These are phyloP conservation scores for Tympanuchus pallidicinctus DNA, from an alignment of 2,113 vertebrate species.

Conservation along the genomic window DNA sequence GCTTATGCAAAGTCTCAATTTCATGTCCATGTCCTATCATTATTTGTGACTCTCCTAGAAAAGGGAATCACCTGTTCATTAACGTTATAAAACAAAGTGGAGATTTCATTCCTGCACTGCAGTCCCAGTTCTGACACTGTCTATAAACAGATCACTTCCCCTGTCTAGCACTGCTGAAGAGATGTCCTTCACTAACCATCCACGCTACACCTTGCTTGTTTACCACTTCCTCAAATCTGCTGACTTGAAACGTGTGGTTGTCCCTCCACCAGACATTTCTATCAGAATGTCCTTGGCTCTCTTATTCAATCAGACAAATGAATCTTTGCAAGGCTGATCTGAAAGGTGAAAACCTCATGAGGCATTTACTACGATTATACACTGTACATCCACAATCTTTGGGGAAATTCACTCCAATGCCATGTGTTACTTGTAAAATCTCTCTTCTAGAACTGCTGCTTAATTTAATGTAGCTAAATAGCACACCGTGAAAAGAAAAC, in stretches of 20 bases:
- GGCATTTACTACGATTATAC: neutral
- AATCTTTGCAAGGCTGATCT: neutral
- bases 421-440: neutral
- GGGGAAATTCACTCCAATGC: neutral
- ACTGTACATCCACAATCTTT: neutral
- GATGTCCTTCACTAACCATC: neutral
- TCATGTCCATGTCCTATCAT: neutral
- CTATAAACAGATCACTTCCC: neutral
- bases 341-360: neutral
- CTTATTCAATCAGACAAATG: neutral
- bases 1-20: neutral
- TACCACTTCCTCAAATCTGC: constrained; percentile 41
- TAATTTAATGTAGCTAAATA: neutral
- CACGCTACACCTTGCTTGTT: neutral
- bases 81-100: neutral
- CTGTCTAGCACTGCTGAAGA: neutral
- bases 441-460: neutral
- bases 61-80: neutral
- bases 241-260: neutral
- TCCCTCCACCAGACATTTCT: neutral
- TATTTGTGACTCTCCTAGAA: neutral
- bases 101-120: neutral
- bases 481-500: neutral
- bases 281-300: neutral
- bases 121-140: neutral